Conservation (phyloP, 2,888 invertebrate genomes). For the Ischnura elegans region DNA sequence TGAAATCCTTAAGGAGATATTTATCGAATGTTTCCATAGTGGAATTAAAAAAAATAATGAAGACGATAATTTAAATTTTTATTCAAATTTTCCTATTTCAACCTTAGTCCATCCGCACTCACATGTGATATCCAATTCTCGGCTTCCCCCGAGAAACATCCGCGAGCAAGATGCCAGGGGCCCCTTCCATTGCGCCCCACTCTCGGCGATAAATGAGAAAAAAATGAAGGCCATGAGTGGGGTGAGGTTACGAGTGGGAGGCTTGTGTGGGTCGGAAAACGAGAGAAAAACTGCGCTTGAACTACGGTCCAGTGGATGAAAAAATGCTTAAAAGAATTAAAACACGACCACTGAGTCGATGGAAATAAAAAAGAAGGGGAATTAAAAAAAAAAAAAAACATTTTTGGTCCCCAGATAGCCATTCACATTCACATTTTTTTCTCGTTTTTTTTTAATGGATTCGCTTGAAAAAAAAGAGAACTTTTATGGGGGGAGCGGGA, state of each 20-base stretch:
- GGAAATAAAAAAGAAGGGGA: not conserved
- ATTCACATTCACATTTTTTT: not conserved
- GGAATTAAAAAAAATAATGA: no score
- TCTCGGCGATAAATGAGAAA: not conserved
- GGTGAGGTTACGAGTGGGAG: not conserved
- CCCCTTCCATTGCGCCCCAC: no score
- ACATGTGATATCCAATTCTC: not conserved
- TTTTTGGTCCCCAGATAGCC: not conserved
- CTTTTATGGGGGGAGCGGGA: not conserved
- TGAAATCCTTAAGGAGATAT: no score
- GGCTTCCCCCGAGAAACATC: not conserved
- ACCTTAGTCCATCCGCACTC: not conserved
- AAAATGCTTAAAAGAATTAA: slow-evolving; percentile 31
- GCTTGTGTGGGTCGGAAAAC: not conserved
- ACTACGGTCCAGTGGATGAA: not conserved
- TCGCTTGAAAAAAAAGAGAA: not conserved
- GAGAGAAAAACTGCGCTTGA: not conserved
- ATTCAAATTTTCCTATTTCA: not conserved
- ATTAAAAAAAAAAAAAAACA: not conserved
- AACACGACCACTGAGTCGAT: slow-evolving; percentile 22
- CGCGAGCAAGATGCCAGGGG: not conserved
- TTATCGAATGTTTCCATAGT: no score
- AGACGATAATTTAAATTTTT: not conserved
- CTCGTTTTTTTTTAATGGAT: not conserved
- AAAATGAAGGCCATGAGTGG: not conserved